Evolutionary conservation across 2,888 invertebrate species (phyloP).

Genomic region (Azorinus chamasolen): DNA sequence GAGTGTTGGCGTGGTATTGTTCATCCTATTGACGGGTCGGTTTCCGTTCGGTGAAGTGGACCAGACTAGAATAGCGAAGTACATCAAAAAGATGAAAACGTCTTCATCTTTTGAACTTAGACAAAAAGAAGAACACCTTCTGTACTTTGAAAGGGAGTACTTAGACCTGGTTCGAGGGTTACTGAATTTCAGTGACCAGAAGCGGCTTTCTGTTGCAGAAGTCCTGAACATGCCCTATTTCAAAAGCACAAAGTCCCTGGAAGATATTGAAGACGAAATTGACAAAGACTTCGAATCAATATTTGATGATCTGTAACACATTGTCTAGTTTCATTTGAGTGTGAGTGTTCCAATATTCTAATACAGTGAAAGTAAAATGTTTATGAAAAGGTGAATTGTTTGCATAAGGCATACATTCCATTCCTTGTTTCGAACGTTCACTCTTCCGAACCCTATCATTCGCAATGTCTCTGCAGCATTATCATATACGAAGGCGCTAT

Average conservation of each 20-base stretch:
- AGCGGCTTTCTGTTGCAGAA: constrained; percentile 40
- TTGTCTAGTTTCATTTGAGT: too few species aligned
- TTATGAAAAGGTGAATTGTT: too few species aligned
- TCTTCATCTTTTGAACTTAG: constrained; percentile 46
- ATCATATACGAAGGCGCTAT: too few species aligned
- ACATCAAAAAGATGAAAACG: constrained; percentile 59
- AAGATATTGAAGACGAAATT: constrained; percentile 56
- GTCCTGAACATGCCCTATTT: constrained; percentile 51
- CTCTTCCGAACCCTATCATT: too few species aligned
- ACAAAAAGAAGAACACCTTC: constrained; percentile 53
- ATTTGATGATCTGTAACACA: constrained; percentile 48
- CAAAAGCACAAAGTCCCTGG: constrained; percentile 17
- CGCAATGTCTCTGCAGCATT: too few species aligned
- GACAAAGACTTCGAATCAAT: constrained; percentile 60
- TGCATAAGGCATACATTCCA: too few species aligned
- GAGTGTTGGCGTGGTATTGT: constrained; percentile 62
- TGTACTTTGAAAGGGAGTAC: constrained; percentile 58
- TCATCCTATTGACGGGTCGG: constrained; percentile 57
- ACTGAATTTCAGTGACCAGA: constrained; percentile 47
- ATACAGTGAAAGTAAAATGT: too few species aligned
- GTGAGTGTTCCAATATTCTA: too few species aligned
- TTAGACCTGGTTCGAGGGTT: constrained; percentile 51
- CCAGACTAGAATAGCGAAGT: constrained; percentile 53
- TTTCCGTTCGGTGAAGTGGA: constrained; percentile 65
- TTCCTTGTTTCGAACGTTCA: too few species aligned